Percentiles rank a stretch among this genome's conserved stretches.
These are phyloP conservation scores for Argentina silus DNA, from an alignment of 2,797 vertebrate species.

Conservation along the genomic window DNA sequence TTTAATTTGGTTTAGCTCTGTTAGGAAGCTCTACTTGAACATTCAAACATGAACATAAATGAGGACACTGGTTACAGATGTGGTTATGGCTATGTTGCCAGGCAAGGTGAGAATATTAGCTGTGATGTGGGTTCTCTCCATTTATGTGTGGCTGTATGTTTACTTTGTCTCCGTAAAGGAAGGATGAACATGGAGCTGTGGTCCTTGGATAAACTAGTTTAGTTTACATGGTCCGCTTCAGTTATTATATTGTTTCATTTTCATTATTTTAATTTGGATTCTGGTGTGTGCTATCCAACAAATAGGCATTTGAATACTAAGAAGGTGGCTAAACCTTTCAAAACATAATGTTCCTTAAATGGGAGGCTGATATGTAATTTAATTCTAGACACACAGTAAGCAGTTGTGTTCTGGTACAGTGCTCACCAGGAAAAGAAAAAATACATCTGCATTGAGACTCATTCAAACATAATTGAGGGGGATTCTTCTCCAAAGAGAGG, in stretches of 20 bases:
- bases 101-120: slow-evolving; percentile 45
- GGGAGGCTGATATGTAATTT: background rate
- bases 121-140: slow-evolving; percentile 35
- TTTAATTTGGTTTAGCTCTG: background rate
- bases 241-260: slow-evolving; percentile 6
- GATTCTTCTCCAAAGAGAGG: slow-evolving; percentile 32
- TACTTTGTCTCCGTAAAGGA: slow-evolving; percentile 15
- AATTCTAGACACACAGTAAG: slow-evolving; percentile 30
- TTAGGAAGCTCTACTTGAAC: background rate
- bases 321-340: slow-evolving; percentile 3
- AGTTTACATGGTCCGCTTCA: slow-evolving; percentile 25
- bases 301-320: background rate
- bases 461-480: slow-evolving; percentile 36
- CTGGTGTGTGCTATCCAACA: background rate
- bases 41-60: slow-evolving; percentile 2
- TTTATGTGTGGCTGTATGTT: slow-evolving; percentile 45
- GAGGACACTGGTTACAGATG: slow-evolving; percentile 11
- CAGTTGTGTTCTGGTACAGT: slow-evolving; percentile 27
- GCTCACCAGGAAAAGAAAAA: slow-evolving; percentile 16
- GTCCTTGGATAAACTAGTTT: slow-evolving; percentile 34
- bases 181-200: slow-evolving; percentile 21
- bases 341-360: slow-evolving; percentile 19
- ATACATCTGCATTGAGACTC: slow-evolving; percentile 33
- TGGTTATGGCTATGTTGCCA: slow-evolving; percentile 36
- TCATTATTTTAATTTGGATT: background rate